Base-by-base conservation (phyloP, 1,140 invertebrate species). In the Meloidogyne floridensis region DNA sequence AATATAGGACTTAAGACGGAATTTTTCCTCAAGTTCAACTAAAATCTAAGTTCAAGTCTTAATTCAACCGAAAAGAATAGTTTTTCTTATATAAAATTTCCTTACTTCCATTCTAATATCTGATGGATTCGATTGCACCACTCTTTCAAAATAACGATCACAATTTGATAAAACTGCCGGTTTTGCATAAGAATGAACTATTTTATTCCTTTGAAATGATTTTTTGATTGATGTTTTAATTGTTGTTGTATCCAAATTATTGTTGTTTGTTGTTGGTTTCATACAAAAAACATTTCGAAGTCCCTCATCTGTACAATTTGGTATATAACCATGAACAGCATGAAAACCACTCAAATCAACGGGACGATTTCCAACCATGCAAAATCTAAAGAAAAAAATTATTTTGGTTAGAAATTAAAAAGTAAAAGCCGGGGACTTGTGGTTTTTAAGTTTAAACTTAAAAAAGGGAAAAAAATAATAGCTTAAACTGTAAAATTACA, bases 341-440 rank as follows among this genome's bases (percentile, higher is more conserved):
- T 93, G 93, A 90, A 96, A 98, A 78, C 94, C 93, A 2, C 90
- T 91, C 47, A 91, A 86, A 69, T 93, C 92, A 32, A 93, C 90
- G 74, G 98, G 91, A 43, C 96, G 93, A 84, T 93, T 95, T 10
- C 96, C 96, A 11, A 98, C 93, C 32, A 95, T 92, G 91, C 96
- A 98, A 92, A 98, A 94, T 88, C 96, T 98, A 91, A 54, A 93
- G 92, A 81, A 54, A 72, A 20, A 70, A 81, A 43, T 7, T 4
- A 11, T 15, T 73, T 73, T 13, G 2, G 2, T 73, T 4, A 75
- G n/a, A 20, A 47, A 75, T 75, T 75, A n/a, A n/a, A 32, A 15
- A 56, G 75, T 42, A 18, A 76, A n/a, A n/a, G n/a, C n/a, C n/a
- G n/a, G n/a, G n/a, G n/a, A n/a, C n/a, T n/a, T n/a, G n/a, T n/a